A percentile compares a stretch with the other conserved stretches of the same genome.
phyloP scores from a whole-genome alignment of 2,113 vertebrate genomes.

The Antigone vipio region DNA sequence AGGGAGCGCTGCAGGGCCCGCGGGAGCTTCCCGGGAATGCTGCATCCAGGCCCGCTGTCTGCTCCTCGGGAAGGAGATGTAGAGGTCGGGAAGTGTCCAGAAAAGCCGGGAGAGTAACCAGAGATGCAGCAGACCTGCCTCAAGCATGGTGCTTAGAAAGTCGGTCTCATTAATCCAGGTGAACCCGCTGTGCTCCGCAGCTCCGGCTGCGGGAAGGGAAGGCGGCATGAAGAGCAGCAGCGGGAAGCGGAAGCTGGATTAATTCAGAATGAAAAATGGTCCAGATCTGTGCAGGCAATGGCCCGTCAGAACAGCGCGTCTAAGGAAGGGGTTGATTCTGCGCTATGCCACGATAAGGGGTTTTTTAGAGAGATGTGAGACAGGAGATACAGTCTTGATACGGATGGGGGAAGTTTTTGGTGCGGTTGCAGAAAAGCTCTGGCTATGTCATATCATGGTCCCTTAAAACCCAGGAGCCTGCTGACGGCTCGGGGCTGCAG shows the following conservation, averaged over 20 bases:
- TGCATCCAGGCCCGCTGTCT: not conserved
- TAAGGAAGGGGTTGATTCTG: not conserved
- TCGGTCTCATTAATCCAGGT: not conserved
- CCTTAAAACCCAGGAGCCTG: fast-evolving
- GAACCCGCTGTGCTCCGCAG: not conserved
- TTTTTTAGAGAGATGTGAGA: fast-evolving
- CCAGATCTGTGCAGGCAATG: not conserved
- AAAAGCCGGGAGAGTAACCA: not conserved
- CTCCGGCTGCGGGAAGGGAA: not conserved
- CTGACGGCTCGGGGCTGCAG: not conserved
- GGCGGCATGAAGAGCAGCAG: not conserved
- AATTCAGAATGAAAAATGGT: not conserved
- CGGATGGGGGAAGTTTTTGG: fast-evolving
- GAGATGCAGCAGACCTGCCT: not conserved
- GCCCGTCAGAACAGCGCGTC: fast-evolving
- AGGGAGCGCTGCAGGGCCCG: not conserved
- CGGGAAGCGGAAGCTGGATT: not conserved
- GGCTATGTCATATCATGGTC: fast-evolving
- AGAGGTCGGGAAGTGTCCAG: too few relatives aligned
- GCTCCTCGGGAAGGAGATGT: not conserved
- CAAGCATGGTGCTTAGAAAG: fast-evolving
- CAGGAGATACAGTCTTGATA: fast-evolving
- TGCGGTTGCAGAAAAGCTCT: not conserved
- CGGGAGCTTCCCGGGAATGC: too few relatives aligned
- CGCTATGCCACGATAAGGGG: fast-evolving